phyloP scores from a whole-genome alignment of 1,140 invertebrate genomes.

The Eumaeus atala region DNA sequence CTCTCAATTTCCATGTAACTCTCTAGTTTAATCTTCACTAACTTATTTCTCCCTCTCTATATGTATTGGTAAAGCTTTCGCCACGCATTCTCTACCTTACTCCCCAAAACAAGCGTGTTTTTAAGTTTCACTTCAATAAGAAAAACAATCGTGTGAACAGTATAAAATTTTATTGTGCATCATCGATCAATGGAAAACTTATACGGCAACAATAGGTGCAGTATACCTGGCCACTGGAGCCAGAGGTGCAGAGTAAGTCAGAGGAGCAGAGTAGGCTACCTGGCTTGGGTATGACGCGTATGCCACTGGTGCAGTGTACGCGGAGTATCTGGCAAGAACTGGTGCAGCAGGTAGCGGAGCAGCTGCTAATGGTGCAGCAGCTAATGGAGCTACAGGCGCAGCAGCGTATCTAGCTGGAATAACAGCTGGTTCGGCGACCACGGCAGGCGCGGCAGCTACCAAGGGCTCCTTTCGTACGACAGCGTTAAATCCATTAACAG shows the following conservation, averaged over 20 bases:
- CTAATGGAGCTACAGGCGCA: conserved; percentile 24
- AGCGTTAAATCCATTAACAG: conserved; percentile 73
- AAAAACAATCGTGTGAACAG: neutral
- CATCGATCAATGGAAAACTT: conserved; percentile 27
- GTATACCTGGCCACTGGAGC: conserved; percentile 34
- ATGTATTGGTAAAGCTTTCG: too few relatives aligned
- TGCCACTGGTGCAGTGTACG: conserved; percentile 31
- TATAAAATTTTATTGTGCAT: conserved; percentile 37
- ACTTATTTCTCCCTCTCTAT: too few relatives aligned
- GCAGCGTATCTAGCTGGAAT: conserved; percentile 34
- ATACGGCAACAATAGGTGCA: conserved; percentile 43
- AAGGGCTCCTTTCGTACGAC: conserved; percentile 66
- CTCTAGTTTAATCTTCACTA: too few relatives aligned
- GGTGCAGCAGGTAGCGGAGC: conserved; percentile 19
- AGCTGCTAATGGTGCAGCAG: conserved; percentile 26
- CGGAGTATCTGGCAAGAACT: conserved; percentile 33
- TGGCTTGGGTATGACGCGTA: conserved; percentile 34
- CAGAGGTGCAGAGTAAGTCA: conserved; percentile 32
- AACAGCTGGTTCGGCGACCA: conserved; percentile 38
- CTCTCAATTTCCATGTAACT: too few relatives aligned
- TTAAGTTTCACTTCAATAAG: too few relatives aligned
- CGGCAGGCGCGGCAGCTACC: conserved; percentile 46
- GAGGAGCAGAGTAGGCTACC: conserved; percentile 35
- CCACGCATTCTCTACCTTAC: too few relatives aligned
- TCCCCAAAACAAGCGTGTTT: too few relatives aligned